A percentile compares a stretch with the other conserved stretches of the same genome.
Conservation (phyloP, 2,797 vertebrate genomes). For the Anolis apletophallus region DNA sequence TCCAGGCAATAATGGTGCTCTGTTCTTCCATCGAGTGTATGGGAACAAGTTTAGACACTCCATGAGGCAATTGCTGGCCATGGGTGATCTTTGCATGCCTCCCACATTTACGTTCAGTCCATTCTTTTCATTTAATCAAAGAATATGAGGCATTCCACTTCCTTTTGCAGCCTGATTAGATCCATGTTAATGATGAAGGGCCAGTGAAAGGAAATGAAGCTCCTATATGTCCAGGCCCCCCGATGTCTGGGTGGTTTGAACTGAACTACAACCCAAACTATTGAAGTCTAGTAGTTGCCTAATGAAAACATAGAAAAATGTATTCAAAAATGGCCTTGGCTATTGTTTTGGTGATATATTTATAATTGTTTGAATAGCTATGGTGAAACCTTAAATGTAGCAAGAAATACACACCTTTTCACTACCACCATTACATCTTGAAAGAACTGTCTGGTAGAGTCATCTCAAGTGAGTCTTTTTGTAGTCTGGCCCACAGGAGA, state of each 20-base stretch:
- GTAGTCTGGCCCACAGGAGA: no score
- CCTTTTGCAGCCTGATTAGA: not conserved
- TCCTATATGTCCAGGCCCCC: not conserved
- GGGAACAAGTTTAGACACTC: not conserved
- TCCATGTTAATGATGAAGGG: not conserved
- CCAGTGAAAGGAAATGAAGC: not conserved
- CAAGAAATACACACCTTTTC: no score
- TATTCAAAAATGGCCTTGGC: not conserved
- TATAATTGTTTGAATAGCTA: no score
- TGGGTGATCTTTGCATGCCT: not conserved
- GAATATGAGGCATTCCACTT: no score
- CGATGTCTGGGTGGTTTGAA: not conserved
- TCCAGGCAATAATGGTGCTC: not conserved
- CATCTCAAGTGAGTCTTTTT: no score
- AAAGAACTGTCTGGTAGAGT: no score
- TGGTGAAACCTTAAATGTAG: no score
- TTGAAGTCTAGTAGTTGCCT: not conserved
- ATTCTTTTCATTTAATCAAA: no score
- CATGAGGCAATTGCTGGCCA: not conserved
- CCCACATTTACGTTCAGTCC: not conserved
- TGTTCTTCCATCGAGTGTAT: not conserved
- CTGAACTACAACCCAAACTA: not conserved
- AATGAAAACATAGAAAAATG: conserved; percentile 4
- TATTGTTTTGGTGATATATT: not conserved
- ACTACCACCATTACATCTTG: not conserved